Evolutionary conservation across 2,888 invertebrate genomes (phyloP), one percentile per base, ranked within the genome.

Genomic region (Minunthozetes semirufus): DNA sequence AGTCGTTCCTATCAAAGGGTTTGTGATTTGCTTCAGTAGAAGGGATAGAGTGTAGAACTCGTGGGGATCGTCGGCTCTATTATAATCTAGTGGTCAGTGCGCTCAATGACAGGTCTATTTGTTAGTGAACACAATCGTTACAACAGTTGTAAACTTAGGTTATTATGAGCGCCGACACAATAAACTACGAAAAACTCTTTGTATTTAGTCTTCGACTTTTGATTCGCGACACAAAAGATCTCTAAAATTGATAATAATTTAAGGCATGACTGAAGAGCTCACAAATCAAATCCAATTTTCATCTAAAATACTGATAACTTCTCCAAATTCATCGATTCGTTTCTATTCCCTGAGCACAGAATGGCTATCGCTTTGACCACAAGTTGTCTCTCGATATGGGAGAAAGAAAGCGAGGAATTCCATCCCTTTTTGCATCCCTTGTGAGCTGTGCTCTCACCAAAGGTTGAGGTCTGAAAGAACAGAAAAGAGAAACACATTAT

Each of bases 31-130:
- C 9, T 11, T 29, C 29, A 27, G 5, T 25, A 61, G 22, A 25
- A 61, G 29, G 22, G 8, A 61, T 29, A 61, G 29, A 56, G 56
- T 56, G 61, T 5, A 61, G 61, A 25, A 25, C 25, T 61, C 61
- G 22, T 61, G 25, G 61, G 61, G 61, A 61, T 29, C 61, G 33
- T 61, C 29, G 61, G n/a, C 33, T 33, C 11, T 61, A 61, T 61
- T 61, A 29, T 61, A 29, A 29, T 61, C 29, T 29, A 22, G 29
- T 61, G 61, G 61, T 61, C 61, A 61, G 29, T 61, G 33, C 17
- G 25, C 27, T 61, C 61, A 61, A 61, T 61, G 61, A 61, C 61
- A 61, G 29, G 29, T 61, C 61, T 61, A 61, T 61, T 61, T 61
- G 61, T 61, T 61, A 61, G 29, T 29, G 61, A 61, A 61, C 15